Conservation (phyloP, 2,888 invertebrate species). For the Xestia rhomboidea region DNA sequence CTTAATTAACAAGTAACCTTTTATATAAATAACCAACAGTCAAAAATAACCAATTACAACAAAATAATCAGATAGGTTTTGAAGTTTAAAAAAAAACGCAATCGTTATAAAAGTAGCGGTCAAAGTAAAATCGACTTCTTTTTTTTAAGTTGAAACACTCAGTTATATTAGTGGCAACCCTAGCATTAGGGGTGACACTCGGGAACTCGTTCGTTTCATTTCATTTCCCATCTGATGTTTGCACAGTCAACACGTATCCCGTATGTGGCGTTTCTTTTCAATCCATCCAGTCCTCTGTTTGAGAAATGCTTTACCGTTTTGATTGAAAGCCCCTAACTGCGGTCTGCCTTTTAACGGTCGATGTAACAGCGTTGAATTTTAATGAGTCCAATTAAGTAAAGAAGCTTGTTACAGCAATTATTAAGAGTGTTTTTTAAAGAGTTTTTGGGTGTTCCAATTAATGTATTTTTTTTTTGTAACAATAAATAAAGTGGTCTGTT, state of each 20-base stretch:
- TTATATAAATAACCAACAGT: not conserved
- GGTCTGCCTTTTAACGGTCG: slow-evolving; percentile 63
- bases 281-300: slow-evolving; percentile 67
- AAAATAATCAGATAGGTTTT: not conserved
- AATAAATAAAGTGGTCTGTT: not conserved
- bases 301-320: slow-evolving; percentile 79
- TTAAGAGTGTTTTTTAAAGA: slow-evolving; percentile 45
- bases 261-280: slow-evolving; percentile 73
- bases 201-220: slow-evolving; percentile 79
- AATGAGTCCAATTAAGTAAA: slow-evolving; percentile 66
- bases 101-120: not conserved
- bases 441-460: slow-evolving; percentile 45
- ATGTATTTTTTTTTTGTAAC: slow-evolving; percentile 9
- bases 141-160: not conserved
- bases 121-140: not conserved
- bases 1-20: not conserved
- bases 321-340: slow-evolving; percentile 71
- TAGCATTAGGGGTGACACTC: slow-evolving; percentile 74
- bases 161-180: slow-evolving; percentile 57
- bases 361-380: slow-evolving; percentile 63
- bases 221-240: slow-evolving; percentile 84
- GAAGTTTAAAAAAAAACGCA: not conserved
- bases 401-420: slow-evolving; percentile 51
- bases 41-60: not conserved
- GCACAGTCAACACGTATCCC: slow-evolving; percentile 79